phyloP scores from a whole-genome alignment of 2,888 invertebrate genomes.

The Scaptomyza parva region DNA sequence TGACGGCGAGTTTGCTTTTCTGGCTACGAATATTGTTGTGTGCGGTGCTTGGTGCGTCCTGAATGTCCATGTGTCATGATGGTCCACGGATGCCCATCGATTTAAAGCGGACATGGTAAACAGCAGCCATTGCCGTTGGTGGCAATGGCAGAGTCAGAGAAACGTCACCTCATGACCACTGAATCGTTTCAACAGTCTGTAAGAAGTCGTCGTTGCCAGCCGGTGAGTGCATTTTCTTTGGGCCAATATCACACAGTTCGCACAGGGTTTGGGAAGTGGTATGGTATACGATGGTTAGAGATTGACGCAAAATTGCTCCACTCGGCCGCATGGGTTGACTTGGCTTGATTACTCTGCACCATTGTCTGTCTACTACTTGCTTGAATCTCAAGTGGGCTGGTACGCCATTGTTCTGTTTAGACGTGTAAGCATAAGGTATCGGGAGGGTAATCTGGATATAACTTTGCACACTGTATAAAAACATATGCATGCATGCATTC shows the following conservation, averaged over 20 bases:
- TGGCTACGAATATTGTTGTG: slow-evolving; percentile 41
- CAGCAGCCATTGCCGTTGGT: slow-evolving; percentile 53
- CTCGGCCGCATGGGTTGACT: slow-evolving; percentile 48
- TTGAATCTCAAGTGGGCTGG: slow-evolving; percentile 78
- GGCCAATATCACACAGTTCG: slow-evolving; percentile 54
- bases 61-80: slow-evolving; percentile 14
- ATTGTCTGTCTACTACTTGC: slow-evolving; percentile 63
- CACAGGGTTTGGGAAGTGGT: slow-evolving; percentile 13
- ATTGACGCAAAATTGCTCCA: slow-evolving; percentile 65
- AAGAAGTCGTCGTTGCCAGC: slow-evolving; percentile 57
- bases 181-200: slow-evolving; percentile 37
- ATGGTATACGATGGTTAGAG: slow-evolving; percentile 31
- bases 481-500: not conserved
- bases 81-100: slow-evolving; percentile 53
- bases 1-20: slow-evolving; percentile 45
- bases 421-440: slow-evolving; percentile 17
- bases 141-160: slow-evolving; percentile 38
- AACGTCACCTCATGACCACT: slow-evolving; percentile 47
- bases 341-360: slow-evolving; percentile 39
- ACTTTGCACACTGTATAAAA: slow-evolving; percentile 42
- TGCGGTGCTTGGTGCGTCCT: slow-evolving; percentile 11
- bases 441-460: slow-evolving; percentile 12
- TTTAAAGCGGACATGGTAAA: slow-evolving; percentile 65
- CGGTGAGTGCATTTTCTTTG: slow-evolving; percentile 71
- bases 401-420: slow-evolving; percentile 70